Percentiles rank a stretch among this genome's conserved stretches.
These are phyloP conservation scores for Spodoptera picta DNA, from an alignment of 2,888 invertebrate species.

Conservation along the genomic window DNA sequence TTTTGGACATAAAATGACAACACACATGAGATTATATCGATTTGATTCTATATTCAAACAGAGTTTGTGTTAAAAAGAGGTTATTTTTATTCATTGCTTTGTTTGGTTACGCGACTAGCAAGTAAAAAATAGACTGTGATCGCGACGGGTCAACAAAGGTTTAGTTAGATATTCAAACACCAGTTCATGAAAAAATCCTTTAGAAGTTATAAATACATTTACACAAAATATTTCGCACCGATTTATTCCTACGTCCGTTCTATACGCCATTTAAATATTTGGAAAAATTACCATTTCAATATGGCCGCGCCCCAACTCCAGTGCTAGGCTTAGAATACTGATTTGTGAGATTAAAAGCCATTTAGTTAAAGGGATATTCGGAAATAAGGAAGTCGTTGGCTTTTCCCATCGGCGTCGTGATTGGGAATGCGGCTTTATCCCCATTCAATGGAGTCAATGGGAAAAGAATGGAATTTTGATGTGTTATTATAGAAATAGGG, in stretches of 20 bases:
- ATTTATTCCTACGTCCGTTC: conserved; percentile 28
- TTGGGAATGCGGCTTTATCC: conserved; percentile 37
- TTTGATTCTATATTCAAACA: no score
- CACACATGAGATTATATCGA: no score
- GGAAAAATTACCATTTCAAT: conserved; percentile 55
- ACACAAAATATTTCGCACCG: conserved; percentile 48
- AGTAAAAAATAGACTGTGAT: background rate
- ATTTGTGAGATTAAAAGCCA: conserved; percentile 52
- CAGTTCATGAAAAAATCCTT: conserved; percentile 24
- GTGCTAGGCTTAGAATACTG: conserved; percentile 56
- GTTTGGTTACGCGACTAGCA: no score
- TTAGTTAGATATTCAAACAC: conserved; percentile 22
- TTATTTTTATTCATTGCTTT: no score
- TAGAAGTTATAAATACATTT: conserved; percentile 46
- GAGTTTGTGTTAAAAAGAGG: no score
- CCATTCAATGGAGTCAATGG: conserved; percentile 36
- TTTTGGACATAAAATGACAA: no score
- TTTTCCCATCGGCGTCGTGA: conserved; percentile 34
- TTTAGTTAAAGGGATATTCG: conserved; percentile 56
- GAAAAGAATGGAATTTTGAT: conserved; percentile 46
- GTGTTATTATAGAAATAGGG: conserved; percentile 31
- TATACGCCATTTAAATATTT: conserved; percentile 53
- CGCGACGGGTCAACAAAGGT: background rate
- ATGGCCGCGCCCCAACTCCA: conserved; percentile 36
- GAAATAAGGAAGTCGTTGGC: conserved; percentile 49